Percentiles rank a stretch among this genome's conserved stretches.
Evolutionary conservation across 1,140 invertebrate genomes (phyloP).

Genomic region (Hylyphantes graminicola): DNA sequence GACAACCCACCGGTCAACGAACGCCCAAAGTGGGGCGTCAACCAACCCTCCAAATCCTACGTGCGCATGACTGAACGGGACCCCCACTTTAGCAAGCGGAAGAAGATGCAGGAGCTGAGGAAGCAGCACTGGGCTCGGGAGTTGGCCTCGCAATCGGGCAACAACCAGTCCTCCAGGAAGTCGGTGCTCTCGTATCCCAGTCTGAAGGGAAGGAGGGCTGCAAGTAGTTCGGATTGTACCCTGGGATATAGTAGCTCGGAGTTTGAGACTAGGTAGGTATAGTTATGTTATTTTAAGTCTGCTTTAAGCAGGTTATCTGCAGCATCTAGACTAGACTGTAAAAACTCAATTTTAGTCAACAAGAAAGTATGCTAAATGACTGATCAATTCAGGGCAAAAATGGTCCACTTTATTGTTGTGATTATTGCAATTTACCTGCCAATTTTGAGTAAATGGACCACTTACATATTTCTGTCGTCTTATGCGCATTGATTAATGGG

Average conservation of each 20-base stretch:
- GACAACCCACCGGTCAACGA: background rate
- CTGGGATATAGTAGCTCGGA: conserved; percentile 55
- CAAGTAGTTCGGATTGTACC: conserved; percentile 55
- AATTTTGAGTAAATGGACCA: too few relatives aligned
- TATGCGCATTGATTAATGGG: too few relatives aligned
- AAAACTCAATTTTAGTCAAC: too few relatives aligned
- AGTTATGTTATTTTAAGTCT: too few relatives aligned
- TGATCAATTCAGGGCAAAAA: too few relatives aligned
- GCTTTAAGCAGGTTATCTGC: too few relatives aligned
- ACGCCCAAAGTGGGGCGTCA: conserved; percentile 56
- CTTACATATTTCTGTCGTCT: too few relatives aligned
- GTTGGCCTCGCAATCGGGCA: conserved; percentile 45
- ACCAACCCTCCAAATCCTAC: conserved; percentile 52
- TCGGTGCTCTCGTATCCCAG: conserved; percentile 25
- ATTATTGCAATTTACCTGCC: too few relatives aligned
- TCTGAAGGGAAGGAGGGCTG: conserved; percentile 17
- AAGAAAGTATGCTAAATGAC: too few relatives aligned
- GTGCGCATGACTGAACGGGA: conserved; percentile 59
- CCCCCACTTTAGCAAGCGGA: conserved; percentile 53
- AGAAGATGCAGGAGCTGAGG: conserved; percentile 60
- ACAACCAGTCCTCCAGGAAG: background rate
- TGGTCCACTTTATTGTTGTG: too few relatives aligned
- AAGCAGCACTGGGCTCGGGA: conserved; percentile 61
- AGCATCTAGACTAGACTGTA: too few relatives aligned
- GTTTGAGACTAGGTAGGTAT: conserved; percentile 51